phyloP scores from a whole-genome alignment of 2,888 invertebrate genomes.

The Ariolimax columbianus region DNA sequence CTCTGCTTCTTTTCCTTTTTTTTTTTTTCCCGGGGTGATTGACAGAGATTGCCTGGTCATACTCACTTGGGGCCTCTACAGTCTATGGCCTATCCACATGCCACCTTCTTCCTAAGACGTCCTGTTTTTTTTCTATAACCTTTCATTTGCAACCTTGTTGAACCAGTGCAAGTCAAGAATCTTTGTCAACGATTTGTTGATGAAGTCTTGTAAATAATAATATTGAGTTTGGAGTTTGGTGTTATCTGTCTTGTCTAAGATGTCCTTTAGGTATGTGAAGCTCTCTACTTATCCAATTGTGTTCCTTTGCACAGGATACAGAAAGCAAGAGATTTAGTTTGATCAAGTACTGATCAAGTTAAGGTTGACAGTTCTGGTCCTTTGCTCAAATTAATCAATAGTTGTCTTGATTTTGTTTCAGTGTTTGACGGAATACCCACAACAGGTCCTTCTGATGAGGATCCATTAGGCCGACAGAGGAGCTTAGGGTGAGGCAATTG shows the following conservation, averaged over 20 bases:
- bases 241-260: not conserved
- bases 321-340: not conserved
- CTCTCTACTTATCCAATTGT: not conserved
- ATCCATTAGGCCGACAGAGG: slow-evolving; percentile 24
- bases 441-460: not conserved
- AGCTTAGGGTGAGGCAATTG: slow-evolving; percentile 40
- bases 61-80: too few relatives aligned
- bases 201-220: too few relatives aligned
- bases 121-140: too few relatives aligned
- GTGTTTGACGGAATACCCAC: not conserved
- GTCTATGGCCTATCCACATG: too few relatives aligned
- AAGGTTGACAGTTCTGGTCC: not conserved
- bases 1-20: too few relatives aligned
- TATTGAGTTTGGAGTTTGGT: too few relatives aligned
- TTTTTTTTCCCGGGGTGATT: too few relatives aligned
- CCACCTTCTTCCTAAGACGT: too few relatives aligned
- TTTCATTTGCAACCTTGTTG: too few relatives aligned
- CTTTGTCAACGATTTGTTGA: too few relatives aligned
- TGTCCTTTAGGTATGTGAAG: not conserved
- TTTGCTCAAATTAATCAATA: not conserved
- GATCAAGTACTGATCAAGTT: not conserved
- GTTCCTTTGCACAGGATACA: not conserved
- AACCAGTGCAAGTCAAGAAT: too few relatives aligned
- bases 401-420: not conserved
- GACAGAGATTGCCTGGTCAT: too few relatives aligned